A percentile compares a stretch with the other conserved stretches of the same genome.
These are phyloP conservation scores for Syrista parreyssii DNA, from an alignment of 2,888 invertebrate species.

Conservation along the genomic window DNA sequence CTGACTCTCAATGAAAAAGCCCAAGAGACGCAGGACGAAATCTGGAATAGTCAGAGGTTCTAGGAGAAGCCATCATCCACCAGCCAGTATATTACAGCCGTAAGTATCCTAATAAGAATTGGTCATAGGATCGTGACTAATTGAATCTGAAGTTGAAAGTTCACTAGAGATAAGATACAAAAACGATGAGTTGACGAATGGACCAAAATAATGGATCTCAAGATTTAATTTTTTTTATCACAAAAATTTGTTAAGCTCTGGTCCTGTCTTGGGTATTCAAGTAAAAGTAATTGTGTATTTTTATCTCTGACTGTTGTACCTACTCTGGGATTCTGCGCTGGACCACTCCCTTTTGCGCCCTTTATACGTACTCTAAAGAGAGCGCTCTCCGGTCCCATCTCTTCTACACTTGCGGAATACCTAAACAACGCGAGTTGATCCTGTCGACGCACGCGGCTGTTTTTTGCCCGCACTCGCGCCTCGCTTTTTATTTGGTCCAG, in stretches of 20 bases:
- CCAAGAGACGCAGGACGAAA: conserved; percentile 14
- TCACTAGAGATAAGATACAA: background rate
- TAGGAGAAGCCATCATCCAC: background rate
- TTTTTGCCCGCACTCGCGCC: conserved; percentile 57
- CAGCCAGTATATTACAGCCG: background rate
- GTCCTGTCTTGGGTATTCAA: background rate
- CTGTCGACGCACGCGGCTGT: conserved; percentile 22
- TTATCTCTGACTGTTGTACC: background rate
- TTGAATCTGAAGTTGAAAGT: background rate
- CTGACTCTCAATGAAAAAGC: conserved; percentile 60
- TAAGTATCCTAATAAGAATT: background rate
- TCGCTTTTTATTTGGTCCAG: conserved; percentile 65
- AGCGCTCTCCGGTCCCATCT: conserved; percentile 31
- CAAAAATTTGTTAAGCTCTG: background rate
- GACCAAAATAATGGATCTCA: background rate
- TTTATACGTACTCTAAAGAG: conserved; percentile 10
- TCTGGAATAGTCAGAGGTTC: background rate
- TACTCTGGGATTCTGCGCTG: background rate
- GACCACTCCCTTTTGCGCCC: conserved; percentile 3
- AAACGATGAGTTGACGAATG: background rate
- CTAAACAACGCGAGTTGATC: conserved; percentile 39
- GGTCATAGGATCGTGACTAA: background rate
- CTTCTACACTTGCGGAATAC: conserved; percentile 55
- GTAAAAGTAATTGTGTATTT: background rate
- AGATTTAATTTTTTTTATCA: background rate